Percentiles rank a stretch among this genome's conserved stretches.
phyloP scores from a whole-genome alignment of 2,113 vertebrate genomes.

The Neogale vison region DNA sequence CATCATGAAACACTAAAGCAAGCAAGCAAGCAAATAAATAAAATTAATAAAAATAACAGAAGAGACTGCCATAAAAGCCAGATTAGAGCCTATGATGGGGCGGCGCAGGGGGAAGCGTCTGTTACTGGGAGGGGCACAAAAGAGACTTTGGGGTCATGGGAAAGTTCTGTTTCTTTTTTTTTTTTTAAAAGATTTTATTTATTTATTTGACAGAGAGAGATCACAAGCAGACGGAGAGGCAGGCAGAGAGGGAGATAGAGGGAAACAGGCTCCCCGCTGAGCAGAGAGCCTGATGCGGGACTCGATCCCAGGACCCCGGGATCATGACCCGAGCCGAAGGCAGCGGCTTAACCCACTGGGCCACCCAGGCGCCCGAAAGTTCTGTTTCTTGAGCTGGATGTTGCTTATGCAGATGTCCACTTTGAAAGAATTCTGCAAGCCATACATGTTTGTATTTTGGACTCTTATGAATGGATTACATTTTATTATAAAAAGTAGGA shows the following conservation, averaged over 20 bases:
- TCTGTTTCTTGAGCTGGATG: neutral
- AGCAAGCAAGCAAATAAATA: neutral
- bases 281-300: too few relatives aligned
- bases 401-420: neutral
- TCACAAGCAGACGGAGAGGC: too few relatives aligned
- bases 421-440: neutral
- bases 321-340: too few relatives aligned
- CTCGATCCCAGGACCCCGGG: too few relatives aligned
- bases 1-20: neutral
- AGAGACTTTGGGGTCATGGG: neutral
- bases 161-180: neutral
- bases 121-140: neutral
- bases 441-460: neutral
- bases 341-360: too few relatives aligned
- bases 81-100: neutral
- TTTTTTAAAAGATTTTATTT: too few relatives aligned
- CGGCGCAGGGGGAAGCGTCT: rapidly evolving
- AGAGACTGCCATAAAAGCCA: neutral
- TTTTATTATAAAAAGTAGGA: neutral
- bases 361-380: too few relatives aligned
- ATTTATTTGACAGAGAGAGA: too few relatives aligned
- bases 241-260: too few relatives aligned
- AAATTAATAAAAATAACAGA: neutral
- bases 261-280: too few relatives aligned
- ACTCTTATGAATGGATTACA: neutral